These are phyloP conservation scores for Tipula vernalis DNA, from an alignment of 2,888 invertebrate genomes.

Conservation along the genomic window DNA sequence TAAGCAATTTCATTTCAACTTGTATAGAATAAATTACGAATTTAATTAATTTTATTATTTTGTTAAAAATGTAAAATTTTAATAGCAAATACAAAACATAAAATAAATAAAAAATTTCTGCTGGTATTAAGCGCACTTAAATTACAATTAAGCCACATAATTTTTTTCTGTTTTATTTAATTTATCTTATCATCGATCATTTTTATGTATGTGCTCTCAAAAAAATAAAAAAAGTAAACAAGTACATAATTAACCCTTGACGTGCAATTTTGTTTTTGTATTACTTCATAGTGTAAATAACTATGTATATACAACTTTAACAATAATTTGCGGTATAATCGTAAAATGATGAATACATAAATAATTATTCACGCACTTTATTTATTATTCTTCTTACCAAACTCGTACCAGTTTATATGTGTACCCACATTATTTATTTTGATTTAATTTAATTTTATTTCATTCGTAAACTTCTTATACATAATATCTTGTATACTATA, in stretches of 20 bases:
- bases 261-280: not conserved
- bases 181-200: not conserved
- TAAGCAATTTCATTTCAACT: no score
- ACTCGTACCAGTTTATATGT: not conserved
- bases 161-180: not conserved
- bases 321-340: not conserved
- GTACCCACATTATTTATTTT: not conserved
- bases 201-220: not conserved
- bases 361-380: not conserved
- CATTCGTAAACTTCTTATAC: not conserved
- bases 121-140: not conserved
- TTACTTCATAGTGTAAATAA: no score
- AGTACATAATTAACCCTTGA: not conserved
- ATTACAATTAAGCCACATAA: not conserved
- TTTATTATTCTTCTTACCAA: not conserved
- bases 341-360: not conserved
- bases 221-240: not conserved
- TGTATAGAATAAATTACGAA: no score
- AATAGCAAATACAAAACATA: no score
- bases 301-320: not conserved
- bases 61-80: no score
- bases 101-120: no score
- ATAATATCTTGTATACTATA: not conserved
- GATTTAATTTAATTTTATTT: not conserved
- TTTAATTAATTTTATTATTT: no score